Percentiles rank a stretch among this genome's conserved stretches.
These are phyloP conservation scores for Orthosia cruda DNA, from an alignment of 2,888 invertebrate genomes.

Conservation along the genomic window DNA sequence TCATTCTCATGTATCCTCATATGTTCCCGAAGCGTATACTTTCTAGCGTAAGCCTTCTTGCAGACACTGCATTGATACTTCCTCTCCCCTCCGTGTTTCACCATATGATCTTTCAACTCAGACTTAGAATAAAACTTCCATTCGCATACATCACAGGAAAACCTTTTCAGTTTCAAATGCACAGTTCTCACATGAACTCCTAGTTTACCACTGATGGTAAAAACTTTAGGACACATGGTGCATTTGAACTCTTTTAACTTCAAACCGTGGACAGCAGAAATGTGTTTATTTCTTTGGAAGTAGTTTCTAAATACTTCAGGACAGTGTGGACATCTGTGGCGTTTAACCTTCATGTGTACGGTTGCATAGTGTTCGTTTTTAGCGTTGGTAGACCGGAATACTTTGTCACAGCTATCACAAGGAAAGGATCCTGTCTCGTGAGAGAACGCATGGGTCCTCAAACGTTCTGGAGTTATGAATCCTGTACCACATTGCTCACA, in stretches of 20 bases:
- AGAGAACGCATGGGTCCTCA: conserved; percentile 83
- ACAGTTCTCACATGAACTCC: conserved; percentile 84
- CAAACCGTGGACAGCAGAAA: conserved; percentile 81
- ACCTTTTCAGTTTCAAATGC: conserved; percentile 87
- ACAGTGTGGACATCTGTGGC: conserved; percentile 87
- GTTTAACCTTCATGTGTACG: conserved; percentile 87
- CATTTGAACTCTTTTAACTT: conserved; percentile 88
- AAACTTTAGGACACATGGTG: conserved; percentile 84
- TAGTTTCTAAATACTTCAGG: conserved; percentile 86
- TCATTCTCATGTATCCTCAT: conserved; percentile 88
- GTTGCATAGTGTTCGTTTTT: conserved; percentile 89
- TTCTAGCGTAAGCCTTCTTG: conserved; percentile 89
- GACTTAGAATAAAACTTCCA: conserved; percentile 91
- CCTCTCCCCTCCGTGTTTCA: conserved; percentile 89
- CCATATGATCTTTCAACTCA: conserved; percentile 91
- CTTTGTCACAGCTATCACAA: conserved; percentile 89
- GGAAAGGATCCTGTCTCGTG: conserved; percentile 84
- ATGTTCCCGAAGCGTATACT: conserved; percentile 86
- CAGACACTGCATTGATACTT: conserved; percentile 89
- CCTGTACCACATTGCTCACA: conserved; percentile 88
- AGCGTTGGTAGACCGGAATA: conserved; percentile 87
- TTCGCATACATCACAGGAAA: conserved; percentile 89
- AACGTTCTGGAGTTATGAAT: conserved; percentile 85
- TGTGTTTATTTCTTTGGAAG: conserved; percentile 87
- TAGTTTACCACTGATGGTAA: conserved; percentile 84